Base-by-base conservation (phyloP, 2,113 vertebrate genomes). In the Gopherus flavomarginatus region DNA sequence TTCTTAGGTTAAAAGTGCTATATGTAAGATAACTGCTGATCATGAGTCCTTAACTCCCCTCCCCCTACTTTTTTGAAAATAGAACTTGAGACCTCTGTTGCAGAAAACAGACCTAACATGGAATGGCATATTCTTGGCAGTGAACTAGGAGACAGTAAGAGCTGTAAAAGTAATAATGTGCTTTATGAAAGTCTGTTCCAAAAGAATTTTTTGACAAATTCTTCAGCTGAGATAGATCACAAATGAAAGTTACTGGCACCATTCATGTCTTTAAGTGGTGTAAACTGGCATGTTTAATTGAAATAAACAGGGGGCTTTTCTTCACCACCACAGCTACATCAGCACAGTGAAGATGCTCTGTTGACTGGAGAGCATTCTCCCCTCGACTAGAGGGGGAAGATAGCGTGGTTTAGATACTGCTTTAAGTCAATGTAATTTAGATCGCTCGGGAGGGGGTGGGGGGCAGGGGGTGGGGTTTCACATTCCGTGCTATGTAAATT, bases 141-240 rank as follows among this genome's bases (percentile, higher is more conserved):
- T 3, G 6, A 14, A 87, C 93, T 96, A 97, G 91, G 35, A 96
- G 92, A 54, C 69, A 10, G 2, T 88, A 94, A 90, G 93, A 97
- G 94, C 97, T 96, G 94, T 94, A 82, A 94, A 97, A 97, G 80
- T 78, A 78, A 47, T 47, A 78, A 47, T 47, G 26, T 96, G 42
- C 77, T 93, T 89, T 69, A 89, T 82, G 91, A 44, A 97, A 89
- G 13, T 77, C 92, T 84, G 80, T 54, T 92, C 96, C 94, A 97
- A 97, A 88, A 94, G 47, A 49, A 86, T 96, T 91, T 96, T 97
- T 96, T 96, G 97, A 91, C 84, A 96, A 92, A 97, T 56, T 54
- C 92, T 90, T 96, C 86, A 3, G 2, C 82, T 93, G 92, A 97
- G 96, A 96, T 97, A 97, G 96, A 96, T 97, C 94, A 96, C 85